Percentiles rank a stretch among this genome's conserved stretches.
phyloP scores from a whole-genome alignment of 2,113 vertebrate species.

The Arvicanthis niloticus region DNA sequence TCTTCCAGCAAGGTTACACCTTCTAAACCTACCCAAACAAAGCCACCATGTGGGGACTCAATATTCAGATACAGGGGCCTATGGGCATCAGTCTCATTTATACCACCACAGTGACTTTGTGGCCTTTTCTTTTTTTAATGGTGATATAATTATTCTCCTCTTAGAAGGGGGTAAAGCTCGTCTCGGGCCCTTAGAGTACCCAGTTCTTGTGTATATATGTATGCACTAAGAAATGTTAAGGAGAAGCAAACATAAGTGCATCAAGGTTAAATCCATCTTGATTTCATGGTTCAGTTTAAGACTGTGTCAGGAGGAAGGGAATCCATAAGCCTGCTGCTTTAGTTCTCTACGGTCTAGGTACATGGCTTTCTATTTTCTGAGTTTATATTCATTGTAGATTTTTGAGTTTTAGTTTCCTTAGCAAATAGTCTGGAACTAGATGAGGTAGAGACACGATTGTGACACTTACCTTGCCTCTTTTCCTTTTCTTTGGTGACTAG shows the following conservation, averaged over 20 bases:
- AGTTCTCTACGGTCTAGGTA: neutral
- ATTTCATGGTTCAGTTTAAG: neutral
- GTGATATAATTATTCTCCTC: neutral
- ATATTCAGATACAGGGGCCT: neutral
- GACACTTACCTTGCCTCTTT: constrained; percentile 30
- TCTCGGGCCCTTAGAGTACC: neutral
- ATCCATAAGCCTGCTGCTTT: neutral
- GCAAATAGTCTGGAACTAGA: neutral
- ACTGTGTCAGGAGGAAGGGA: neutral
- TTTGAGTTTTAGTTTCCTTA: constrained; percentile 57
- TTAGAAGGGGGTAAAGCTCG: neutral
- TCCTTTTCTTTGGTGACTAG: constrained; percentile 83
- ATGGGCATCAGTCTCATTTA: neutral
- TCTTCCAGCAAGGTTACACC: neutral
- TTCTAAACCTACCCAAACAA: neutral
- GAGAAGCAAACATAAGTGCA: neutral
- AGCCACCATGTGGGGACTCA: neutral
- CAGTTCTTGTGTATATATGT: neutral
- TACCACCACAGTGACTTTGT: neutral
- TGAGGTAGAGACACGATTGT: constrained; percentile 1
- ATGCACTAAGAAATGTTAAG: neutral
- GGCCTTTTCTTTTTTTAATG: neutral
- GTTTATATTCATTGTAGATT: neutral
- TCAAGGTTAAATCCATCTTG: neutral
- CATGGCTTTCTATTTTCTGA: neutral